A percentile compares a stretch with the other conserved stretches of the same genome.
Evolutionary conservation across 1,140 invertebrate species (phyloP).

Genomic region (Holcopasites calliopsidis): DNA sequence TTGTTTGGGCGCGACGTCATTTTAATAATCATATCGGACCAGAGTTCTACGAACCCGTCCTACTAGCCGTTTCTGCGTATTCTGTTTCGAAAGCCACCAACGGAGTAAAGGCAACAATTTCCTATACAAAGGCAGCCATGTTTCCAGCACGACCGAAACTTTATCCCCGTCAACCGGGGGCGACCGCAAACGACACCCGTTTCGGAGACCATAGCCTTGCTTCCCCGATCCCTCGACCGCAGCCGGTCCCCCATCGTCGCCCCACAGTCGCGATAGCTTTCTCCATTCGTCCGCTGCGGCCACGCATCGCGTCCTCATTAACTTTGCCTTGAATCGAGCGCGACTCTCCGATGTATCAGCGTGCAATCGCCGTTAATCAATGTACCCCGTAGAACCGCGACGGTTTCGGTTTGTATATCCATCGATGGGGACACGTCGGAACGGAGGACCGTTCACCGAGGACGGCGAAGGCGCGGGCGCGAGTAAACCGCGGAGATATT

Average conservation of each 20-base stretch:
- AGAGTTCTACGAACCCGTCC: too few species aligned
- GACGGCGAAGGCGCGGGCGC: slow-evolving; percentile 23
- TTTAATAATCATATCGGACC: too few species aligned
- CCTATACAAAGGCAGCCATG: neutral
- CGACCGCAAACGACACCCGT: slow-evolving; percentile 17
- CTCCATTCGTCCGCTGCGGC: neutral
- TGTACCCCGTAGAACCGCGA: neutral
- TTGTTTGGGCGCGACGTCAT: too few species aligned
- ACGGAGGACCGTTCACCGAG: neutral
- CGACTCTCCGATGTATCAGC: neutral
- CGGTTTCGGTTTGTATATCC: too few species aligned
- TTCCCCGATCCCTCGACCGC: slow-evolving; percentile 12
- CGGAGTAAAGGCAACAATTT: slow-evolving; percentile 2
- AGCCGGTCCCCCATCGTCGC: neutral
- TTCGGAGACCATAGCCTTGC: neutral
- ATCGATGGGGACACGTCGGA: neutral
- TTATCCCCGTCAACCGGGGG: slow-evolving; percentile 12
- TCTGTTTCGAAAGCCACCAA: too few species aligned
- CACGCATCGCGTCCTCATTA: slow-evolving; percentile 6
- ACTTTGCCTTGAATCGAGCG: neutral
- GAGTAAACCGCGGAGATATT: slow-evolving; percentile 55
- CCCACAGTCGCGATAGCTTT: neutral
- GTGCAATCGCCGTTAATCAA: neutral
- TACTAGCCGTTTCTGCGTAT: too few species aligned
- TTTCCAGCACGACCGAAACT: neutral